Evolutionary conservation across 2,113 vertebrate species (phyloP).

Genomic region (Apaloderma vittatum): DNA sequence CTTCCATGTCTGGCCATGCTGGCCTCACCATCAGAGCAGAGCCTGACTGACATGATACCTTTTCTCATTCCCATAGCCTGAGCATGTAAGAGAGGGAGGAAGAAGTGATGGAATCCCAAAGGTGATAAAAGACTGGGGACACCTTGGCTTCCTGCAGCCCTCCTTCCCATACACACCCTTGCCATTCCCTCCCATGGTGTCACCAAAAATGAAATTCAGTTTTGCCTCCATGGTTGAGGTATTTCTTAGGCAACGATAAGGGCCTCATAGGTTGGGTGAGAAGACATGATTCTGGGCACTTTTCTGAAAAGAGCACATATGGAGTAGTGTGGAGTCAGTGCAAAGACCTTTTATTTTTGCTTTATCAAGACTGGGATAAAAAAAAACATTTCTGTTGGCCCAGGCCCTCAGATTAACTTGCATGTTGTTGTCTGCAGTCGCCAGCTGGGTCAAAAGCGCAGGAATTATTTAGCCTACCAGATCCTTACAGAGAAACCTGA

Average conservation of each 20-base stretch:
- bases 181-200: not conserved
- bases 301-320: not conserved
- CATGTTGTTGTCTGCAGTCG: not conserved
- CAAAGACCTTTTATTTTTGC: not conserved
- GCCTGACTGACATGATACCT: not conserved
- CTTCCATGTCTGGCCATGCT: fast-evolving
- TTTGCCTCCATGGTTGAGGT: not conserved
- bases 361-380: not conserved
- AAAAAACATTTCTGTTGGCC: not conserved
- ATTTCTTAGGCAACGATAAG: not conserved
- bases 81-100: not conserved
- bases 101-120: not conserved
- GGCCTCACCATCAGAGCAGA: not conserved
- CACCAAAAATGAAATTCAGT: not conserved
- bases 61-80: not conserved
- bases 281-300: not conserved
- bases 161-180: not conserved
- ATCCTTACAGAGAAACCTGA: not conserved
- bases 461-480: not conserved
- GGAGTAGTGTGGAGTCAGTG: not conserved
- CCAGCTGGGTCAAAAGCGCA: not conserved
- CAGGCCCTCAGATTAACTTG: not conserved
- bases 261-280: not conserved
- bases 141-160: too few relatives aligned
- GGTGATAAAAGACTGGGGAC: not conserved